Conservation (phyloP, 2,113 vertebrate genomes). For the Leptobrachium leishanense region DNA sequence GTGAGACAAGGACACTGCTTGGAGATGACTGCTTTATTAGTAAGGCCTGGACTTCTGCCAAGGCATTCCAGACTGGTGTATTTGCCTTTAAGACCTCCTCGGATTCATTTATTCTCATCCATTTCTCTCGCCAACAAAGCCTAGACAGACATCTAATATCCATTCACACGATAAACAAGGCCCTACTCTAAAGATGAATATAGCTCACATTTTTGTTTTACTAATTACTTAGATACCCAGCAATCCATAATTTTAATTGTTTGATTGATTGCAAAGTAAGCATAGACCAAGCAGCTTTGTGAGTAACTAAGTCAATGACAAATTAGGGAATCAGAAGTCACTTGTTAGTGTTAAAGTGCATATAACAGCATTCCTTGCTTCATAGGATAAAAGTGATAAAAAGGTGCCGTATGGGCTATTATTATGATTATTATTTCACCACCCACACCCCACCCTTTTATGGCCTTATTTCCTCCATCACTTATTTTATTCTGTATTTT, state of each 20-base stretch:
- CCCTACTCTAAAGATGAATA: background rate
- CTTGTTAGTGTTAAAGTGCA: background rate
- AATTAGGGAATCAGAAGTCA: background rate
- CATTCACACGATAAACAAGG: background rate
- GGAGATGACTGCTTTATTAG: constrained; percentile 61
- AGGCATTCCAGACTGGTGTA: constrained; percentile 49
- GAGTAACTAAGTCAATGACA: background rate
- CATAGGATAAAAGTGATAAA: background rate
- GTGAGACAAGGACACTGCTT: constrained; percentile 46
- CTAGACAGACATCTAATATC: constrained; percentile 1
- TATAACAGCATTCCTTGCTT: background rate
- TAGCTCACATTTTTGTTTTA: background rate
- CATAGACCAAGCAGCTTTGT: background rate
- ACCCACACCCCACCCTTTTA: constrained; percentile 1
- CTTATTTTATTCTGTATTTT: constrained; percentile 49
- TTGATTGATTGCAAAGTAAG: background rate
- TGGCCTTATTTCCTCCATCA: background rate
- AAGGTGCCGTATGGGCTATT: background rate
- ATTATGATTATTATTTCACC: background rate
- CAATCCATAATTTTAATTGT: background rate
- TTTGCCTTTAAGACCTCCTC: constrained; percentile 53
- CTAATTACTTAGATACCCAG: background rate
- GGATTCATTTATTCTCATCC: constrained; percentile 31
- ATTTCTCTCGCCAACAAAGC: background rate
- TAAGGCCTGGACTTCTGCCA: constrained; percentile 55